Evolutionary conservation across 1,140 invertebrate species (phyloP).

Genomic region (Brachionus manjavacas): DNA sequence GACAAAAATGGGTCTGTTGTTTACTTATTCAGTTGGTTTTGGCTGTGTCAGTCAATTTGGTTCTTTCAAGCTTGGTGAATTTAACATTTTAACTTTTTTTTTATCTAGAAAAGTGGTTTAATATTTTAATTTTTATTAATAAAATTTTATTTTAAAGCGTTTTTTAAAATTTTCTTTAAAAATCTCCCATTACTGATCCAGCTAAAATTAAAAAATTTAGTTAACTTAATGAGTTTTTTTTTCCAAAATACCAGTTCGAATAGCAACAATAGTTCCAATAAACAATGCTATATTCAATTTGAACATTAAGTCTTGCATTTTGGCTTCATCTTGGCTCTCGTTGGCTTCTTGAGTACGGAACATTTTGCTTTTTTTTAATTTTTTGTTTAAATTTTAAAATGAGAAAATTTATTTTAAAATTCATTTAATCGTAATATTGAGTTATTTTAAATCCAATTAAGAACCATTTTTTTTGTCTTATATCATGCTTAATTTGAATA

Average conservation of each 20-base stretch:
- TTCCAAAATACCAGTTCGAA: slow-evolving; percentile 5
- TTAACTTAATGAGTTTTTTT: not conserved
- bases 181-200: not conserved
- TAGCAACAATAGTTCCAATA: slow-evolving; percentile 20
- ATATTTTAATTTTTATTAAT: not conserved
- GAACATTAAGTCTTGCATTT: slow-evolving; percentile 40
- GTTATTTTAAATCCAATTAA: not conserved
- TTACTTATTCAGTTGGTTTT: not conserved
- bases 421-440: not conserved
- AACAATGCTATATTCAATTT: slow-evolving; percentile 37
- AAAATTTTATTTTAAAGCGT: not conserved
- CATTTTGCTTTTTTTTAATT: slow-evolving; percentile 22
- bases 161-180: not conserved
- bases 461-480: not conserved
- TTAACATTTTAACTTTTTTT: not conserved
- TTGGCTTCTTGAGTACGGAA: slow-evolving; percentile 4
- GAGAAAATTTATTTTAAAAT: not conserved
- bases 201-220: not conserved
- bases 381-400: not conserved
- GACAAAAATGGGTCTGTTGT: not conserved
- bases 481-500: not conserved
- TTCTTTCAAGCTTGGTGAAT: not conserved
- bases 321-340: slow-evolving; percentile 28
- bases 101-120: not conserved
- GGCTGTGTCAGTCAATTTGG: not conserved